Evolutionary conservation across 2,888 invertebrate species (phyloP), one percentile per base, ranked within the genome.

Genomic region (Drosophila anomelani): DNA sequence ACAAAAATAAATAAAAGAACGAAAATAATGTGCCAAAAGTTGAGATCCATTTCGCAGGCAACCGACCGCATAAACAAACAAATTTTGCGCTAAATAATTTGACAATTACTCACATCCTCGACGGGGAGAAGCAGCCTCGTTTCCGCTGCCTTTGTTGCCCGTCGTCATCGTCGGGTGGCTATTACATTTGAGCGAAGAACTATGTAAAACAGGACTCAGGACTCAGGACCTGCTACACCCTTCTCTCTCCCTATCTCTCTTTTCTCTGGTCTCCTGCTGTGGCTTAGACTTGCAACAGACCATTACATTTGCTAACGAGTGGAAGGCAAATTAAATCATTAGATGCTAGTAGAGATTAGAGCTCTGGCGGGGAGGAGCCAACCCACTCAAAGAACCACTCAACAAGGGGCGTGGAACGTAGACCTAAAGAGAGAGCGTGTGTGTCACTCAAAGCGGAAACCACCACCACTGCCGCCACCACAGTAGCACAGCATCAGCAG

Each of bases 251-350:
- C 59, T 62, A 15, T 17, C 15, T 3, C 13, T 26, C 41, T 36
- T 36, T 36, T 29, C n/a, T 26, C 47, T 46, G 43, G 46, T 39
- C 66, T 53, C 55, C 57, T 63, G 60, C 57, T 70, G 81, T 69
- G 76, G 81, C 78, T 81, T 83, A 90, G 86, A 78, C 86, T 81
- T 76, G 75, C 86, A 88, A 90, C 91, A 91, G 88, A 91, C 91
- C 91, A 91, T 91, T 91, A 91, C 91, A 90, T 88, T 85, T 90
- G 85, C 90, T 91, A 92, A 92, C 92, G 92, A 92, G 91, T 89
- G 89, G 91, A 89, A 86, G 90, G 90, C 91, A 92, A 92, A 92
- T 92, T 92, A 92, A 92, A 92, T 92, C 92, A 92, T 92, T 92
- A 92, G 91, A 91, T 90, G 81, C 85, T 90, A 87, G 79, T 75